Evolutionary conservation across 2,888 invertebrate species (phyloP).

Genomic region (Arenicola marina): DNA sequence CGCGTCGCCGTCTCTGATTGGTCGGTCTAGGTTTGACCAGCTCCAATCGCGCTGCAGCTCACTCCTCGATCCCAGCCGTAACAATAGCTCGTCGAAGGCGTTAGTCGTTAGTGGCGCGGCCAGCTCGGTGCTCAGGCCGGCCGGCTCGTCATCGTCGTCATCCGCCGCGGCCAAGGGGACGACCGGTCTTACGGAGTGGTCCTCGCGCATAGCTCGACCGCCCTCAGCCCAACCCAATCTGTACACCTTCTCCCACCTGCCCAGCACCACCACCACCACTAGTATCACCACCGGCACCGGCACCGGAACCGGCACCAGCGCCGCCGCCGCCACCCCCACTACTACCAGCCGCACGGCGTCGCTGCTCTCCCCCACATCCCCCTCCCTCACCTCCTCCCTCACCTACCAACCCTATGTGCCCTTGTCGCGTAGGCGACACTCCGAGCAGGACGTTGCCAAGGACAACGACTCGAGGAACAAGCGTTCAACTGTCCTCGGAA

Average conservation of each 20-base stretch:
- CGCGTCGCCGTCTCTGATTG: too few relatives aligned
- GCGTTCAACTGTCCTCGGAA: too few relatives aligned
- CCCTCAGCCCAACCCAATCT: constrained; percentile 10
- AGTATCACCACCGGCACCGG: too few relatives aligned
- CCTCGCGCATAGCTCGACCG: too few relatives aligned
- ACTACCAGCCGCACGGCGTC: neutral
- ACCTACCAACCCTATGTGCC: constrained; percentile 15
- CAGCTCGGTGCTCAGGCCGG: too few relatives aligned
- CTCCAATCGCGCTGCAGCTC: constrained; percentile 19
- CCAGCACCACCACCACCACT: constrained; percentile 4
- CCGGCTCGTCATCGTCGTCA: too few relatives aligned
- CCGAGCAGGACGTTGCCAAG: neutral
- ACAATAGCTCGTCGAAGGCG: too few relatives aligned
- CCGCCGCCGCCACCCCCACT: neutral
- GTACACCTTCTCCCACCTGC: constrained; percentile 4
- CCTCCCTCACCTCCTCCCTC: constrained; percentile 8
- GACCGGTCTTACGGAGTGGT: too few relatives aligned
- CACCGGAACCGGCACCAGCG: neutral
- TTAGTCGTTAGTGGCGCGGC: too few relatives aligned
- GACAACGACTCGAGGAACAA: too few relatives aligned
- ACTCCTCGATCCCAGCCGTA: constrained; percentile 8
- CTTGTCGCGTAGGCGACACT: constrained; percentile 18
- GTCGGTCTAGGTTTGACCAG: constrained; percentile 14
- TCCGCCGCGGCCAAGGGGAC: too few relatives aligned
- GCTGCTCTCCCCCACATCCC: neutral